Base-by-base conservation (phyloP, 1,140 invertebrate genomes). In the Psix sp. region DNA sequence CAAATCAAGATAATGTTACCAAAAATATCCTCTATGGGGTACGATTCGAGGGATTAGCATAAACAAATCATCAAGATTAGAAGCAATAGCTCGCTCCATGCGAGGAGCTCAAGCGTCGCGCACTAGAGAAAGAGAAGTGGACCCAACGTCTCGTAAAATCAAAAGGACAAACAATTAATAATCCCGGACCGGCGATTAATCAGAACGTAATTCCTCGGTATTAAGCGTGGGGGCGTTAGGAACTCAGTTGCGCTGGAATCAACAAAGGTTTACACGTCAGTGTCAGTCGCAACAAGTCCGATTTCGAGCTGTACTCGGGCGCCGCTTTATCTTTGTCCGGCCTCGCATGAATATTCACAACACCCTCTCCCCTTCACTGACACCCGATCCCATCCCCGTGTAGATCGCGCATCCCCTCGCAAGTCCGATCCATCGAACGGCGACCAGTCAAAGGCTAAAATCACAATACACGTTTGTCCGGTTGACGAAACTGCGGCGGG, bases 251-350 rank as follows among this genome's bases (percentile, higher is more conserved):
- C n/a, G n/a, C n/a, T n/a, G 57, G 59, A 56, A 31, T 78, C 85
- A 82, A 87, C 86, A 86, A 87, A 86, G 84, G 82, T 86, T 84
- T 84, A 85, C 84, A 87, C 84, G 82, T 87, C 85, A 87, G 84
- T 87, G 86, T 87, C 86, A 87, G 84, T 87, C 82, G 84, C 86
- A 87, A 86, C 85, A 85, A 86, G 86, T 86, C 84, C 81, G 84
- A 86, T 85, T 86, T 83, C 79, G 73, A 80, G 79, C 77, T 73
- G 66, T 74, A 79, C 75, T 78, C 48, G n/a, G n/a, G n/a, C 40
- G 77, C 76, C 76, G 70, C 77, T 73, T 57, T 73, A 54, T 73
- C 70, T 73, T 65, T 73, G 54, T 66, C 48, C 39, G 59, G 45
- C 56, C 43, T 36, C 51, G 57, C 79, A 85, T 86, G 86, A 87